phyloP scores from a whole-genome alignment of 2,797 vertebrate species.

The Ataeniobius toweri region DNA sequence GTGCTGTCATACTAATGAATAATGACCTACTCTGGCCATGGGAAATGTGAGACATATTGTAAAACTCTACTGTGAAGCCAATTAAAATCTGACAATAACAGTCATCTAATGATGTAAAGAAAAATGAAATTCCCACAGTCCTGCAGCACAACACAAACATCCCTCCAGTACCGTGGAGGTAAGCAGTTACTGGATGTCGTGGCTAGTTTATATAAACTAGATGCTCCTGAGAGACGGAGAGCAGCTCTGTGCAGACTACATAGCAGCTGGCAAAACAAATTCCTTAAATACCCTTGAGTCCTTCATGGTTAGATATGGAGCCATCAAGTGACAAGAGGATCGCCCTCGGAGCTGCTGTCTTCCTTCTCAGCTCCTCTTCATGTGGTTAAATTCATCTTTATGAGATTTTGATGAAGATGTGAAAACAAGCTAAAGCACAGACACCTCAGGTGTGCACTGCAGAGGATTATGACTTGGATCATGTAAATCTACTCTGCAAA shows the following conservation, averaged over 20 bases:
- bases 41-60: conserved; percentile 25
- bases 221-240: conserved; percentile 54
- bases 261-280: conserved; percentile 76
- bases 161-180: conserved; percentile 8
- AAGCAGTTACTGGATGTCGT: conserved; percentile 61
- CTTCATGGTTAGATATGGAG: conserved; percentile 28
- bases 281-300: conserved; percentile 66
- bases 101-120: background rate
- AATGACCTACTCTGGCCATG: conserved; percentile 9
- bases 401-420: background rate
- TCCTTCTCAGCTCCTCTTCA: background rate
- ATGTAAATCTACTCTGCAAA: background rate
- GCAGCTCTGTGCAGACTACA: conserved; percentile 57
- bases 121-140: conserved; percentile 18
- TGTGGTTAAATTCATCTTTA: conserved; percentile 6
- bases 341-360: background rate
- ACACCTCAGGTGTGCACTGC: background rate
- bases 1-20: conserved; percentile 10
- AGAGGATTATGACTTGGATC: too few species aligned
- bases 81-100: background rate
- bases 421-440: background rate
- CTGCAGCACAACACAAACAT: conserved; percentile 14
- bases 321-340: conserved; percentile 43
- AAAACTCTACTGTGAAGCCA: background rate
- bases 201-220: conserved; percentile 65